Percentiles rank a stretch among this genome's conserved stretches.
Conservation (phyloP, 1,140 invertebrate species). For the honey bee (Apis mellifera) region Amel_HAv3.1 CM009934.2:2691001-2691500, state of each 20-base stretch:
- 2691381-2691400: slow-evolving; percentile 42
- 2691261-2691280: not conserved
- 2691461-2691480: too few relatives aligned
- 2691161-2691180: not conserved
- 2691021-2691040: not conserved
- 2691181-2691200: not conserved
- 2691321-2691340: slow-evolving; percentile 20
- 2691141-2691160: not conserved
- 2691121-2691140: not conserved
- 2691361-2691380: slow-evolving; percentile 23
- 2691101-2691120: not conserved
- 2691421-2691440: not conserved
- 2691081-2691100: not conserved
- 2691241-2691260: not conserved
- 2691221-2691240: slow-evolving; percentile 8
- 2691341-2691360: slow-evolving; percentile 37
- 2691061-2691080: not conserved
- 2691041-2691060: not conserved
- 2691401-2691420: slow-evolving; percentile 38
- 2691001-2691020: not conserved
- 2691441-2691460: not conserved
- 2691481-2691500: not conserved
- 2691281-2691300: not conserved
- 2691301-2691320: slow-evolving; percentile 17
- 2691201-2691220: not conserved